Conservation (phyloP, 2,888 invertebrate species). For the Cerceris rybyensis region DNA sequence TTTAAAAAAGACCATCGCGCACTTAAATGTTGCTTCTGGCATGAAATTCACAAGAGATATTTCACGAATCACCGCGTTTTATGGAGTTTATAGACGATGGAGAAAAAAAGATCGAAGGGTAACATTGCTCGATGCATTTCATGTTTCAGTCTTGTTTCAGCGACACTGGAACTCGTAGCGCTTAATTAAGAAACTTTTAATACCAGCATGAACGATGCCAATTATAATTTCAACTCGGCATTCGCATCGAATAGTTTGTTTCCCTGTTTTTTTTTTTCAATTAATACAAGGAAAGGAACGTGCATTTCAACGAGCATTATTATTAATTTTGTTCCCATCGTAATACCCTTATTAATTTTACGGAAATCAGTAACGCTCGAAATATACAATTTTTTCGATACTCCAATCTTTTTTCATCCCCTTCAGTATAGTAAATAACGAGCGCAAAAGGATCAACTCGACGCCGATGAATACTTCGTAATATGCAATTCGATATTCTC, state of each 20-base stretch:
- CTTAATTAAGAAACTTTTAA: slow-evolving; percentile 47
- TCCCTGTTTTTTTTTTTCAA: not conserved
- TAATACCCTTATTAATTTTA: not conserved
- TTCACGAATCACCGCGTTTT: no score
- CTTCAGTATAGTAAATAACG: not conserved
- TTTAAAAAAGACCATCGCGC: no score
- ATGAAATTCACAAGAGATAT: no score
- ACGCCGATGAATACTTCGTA: not conserved
- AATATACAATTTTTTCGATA: not conserved
- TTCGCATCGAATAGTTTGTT: not conserved
- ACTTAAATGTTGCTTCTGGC: no score
- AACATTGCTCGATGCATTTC: not conserved
- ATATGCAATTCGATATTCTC: not conserved
- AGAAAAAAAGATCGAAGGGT: no score
- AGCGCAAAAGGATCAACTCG: not conserved
- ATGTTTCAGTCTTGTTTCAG: not conserved
- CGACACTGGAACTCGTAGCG: slow-evolving; percentile 3
- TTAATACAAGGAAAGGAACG: not conserved
- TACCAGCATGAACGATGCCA: not conserved
- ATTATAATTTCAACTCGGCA: not conserved
- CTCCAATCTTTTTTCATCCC: not conserved
- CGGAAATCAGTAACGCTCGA: not conserved
- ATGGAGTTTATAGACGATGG: no score
- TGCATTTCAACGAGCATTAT: not conserved
- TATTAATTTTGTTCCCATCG: not conserved